Percentiles rank a stretch among this genome's conserved stretches.
These are phyloP conservation scores for Pseudopipra pipra DNA, from an alignment of 2,113 vertebrate species.

Conservation along the genomic window DNA sequence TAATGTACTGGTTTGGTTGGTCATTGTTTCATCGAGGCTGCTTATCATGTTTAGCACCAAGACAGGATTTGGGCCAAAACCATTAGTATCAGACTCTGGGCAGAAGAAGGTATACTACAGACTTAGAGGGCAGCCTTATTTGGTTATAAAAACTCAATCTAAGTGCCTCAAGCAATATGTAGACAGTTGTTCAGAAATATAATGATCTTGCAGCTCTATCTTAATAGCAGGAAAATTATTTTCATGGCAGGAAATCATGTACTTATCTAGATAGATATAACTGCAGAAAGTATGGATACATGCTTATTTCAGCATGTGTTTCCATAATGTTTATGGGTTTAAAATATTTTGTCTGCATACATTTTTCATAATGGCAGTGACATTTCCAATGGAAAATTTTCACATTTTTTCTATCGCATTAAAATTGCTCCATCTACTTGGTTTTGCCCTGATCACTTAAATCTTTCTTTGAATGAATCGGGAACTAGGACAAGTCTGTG, in stretches of 20 bases:
- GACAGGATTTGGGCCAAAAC: background rate
- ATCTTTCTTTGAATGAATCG: background rate
- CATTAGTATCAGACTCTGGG: background rate
- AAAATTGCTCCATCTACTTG: background rate
- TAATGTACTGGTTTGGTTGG: background rate
- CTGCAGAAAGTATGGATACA: background rate
- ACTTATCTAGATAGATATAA: background rate
- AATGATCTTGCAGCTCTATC: background rate
- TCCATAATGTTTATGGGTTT: background rate
- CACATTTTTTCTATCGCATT: background rate
- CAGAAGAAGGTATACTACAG: background rate
- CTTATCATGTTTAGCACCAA: background rate
- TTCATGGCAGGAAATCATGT: background rate
- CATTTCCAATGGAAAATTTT: background rate
- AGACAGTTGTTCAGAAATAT: background rate
- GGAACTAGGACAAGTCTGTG: background rate
- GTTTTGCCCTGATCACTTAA: background rate
- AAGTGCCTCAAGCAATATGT: background rate
- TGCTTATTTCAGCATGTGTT: background rate
- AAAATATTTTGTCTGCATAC: background rate
- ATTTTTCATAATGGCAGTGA: background rate
- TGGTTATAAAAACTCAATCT: background rate
- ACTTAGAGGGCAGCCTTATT: background rate
- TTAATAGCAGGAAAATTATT: background rate
- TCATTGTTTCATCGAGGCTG: background rate